Conservation (phyloP, 2,888 invertebrate genomes). For the Deilephila porcellus region DNA sequence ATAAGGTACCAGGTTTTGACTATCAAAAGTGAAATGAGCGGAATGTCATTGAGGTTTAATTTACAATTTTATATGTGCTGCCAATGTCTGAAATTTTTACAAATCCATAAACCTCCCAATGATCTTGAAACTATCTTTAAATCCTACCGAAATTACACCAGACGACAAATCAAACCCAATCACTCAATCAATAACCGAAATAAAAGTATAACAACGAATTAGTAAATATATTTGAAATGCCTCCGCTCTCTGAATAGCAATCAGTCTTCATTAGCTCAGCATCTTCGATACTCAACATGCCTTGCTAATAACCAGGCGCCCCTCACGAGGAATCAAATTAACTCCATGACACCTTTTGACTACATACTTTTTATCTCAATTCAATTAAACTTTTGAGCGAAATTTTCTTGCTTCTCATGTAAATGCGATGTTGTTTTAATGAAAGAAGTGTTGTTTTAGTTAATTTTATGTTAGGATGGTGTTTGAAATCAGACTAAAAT, state of each 20-base stretch:
- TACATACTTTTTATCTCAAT: not conserved
- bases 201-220: conserved; percentile 4
- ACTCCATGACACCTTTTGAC: not conserved
- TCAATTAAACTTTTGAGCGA: not conserved
- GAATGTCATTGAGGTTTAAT: too few species aligned
- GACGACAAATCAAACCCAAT: not conserved
- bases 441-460: not conserved
- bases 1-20: too few species aligned
- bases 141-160: not conserved
- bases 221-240: not conserved
- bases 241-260: not conserved
- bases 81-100: too few species aligned
- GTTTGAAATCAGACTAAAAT: too few species aligned
- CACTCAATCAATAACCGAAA: not conserved
- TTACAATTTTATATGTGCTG: too few species aligned
- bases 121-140: too few species aligned
- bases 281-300: conserved; percentile 4
- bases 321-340: conserved; percentile 3
- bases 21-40: too few species aligned
- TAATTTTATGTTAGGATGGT: too few species aligned
- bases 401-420: not conserved
- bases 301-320: not conserved
- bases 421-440: not conserved
- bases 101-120: too few species aligned
- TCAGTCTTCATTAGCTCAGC: conserved; percentile 15